Evolutionary conservation across 2,113 vertebrate genomes (phyloP).

Genomic region (Xerus inauris): DNA sequence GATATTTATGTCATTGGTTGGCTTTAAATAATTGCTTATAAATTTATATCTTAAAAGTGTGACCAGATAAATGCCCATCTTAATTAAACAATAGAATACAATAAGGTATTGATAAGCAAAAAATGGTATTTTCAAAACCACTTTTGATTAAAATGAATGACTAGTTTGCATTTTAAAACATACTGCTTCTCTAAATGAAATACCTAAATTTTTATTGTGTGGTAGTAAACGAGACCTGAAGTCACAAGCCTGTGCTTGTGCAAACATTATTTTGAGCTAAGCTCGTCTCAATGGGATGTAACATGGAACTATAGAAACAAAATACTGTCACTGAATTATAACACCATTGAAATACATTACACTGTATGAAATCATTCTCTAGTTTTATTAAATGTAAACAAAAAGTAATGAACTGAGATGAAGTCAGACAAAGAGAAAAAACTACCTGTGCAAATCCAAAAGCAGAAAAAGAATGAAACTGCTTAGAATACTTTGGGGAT

Average conservation of each 20-base stretch:
- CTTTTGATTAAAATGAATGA: not conserved
- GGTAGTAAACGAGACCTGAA: not conserved
- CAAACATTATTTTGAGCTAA: slow-evolving; percentile 27
- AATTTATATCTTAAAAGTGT: not conserved
- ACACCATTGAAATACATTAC: not conserved
- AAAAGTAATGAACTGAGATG: slow-evolving; percentile 34
- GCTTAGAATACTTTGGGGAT: not conserved
- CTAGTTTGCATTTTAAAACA: not conserved
- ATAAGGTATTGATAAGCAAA: not conserved
- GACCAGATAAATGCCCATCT: not conserved
- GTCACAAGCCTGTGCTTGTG: not conserved
- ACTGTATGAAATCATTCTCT: not conserved
- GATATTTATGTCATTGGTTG: not conserved
- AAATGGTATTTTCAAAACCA: not conserved
- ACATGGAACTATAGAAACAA: not conserved
- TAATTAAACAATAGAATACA: not conserved
- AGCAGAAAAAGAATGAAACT: not conserved
- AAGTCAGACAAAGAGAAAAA: slow-evolving; percentile 5
- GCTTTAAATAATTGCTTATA: not conserved
- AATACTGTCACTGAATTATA: not conserved
- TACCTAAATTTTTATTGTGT: not conserved
- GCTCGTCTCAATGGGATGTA: not conserved
- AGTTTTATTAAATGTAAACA: slow-evolving; percentile 59
- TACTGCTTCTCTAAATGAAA: slow-evolving; percentile 8
- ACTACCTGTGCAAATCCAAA: not conserved